Evolutionary conservation across 1,140 invertebrate species (phyloP), one percentile per base, ranked within the genome.

Genomic region (roundworm (Caenorhabditis elegans)): DNA sequence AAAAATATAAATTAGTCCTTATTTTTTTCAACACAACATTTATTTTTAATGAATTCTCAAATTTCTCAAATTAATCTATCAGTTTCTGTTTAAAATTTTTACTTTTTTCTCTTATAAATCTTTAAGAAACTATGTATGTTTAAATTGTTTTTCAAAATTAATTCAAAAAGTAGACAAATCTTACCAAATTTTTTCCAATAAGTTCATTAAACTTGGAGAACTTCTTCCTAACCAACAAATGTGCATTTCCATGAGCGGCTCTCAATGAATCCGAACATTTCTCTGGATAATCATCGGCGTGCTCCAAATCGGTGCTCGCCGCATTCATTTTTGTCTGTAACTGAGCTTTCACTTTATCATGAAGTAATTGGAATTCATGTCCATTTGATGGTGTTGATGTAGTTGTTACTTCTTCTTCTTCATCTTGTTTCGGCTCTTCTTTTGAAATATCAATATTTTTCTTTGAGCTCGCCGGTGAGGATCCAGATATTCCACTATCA

Each of bases 401-500:
- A n/a, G 60, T 39, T 43, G 60, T 70, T n/a, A 70, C 60, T 70
- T 70, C 51, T 26, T 53, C 19, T 53, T 53, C 11, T 53, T 53
- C 60, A 22, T 70, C 34, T 70, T 70, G 34, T 70, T 43, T 70
- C 8, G 60, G 11, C 8, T 70, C 60, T 43, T 70, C 60, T 43
- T 70, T 70, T 13, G 39, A 26, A 70, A 70, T 39, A 39, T 70
- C 60, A 39, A 39, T 26, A 13, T 70, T 70, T 22, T 26, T 24
- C 43, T 70, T 70, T 8, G 60, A 70, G n/a, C 60, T 70, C 1
- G 60, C 60, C 3, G 60, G 60, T 22, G 60, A 70, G 4, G 60
- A 70, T 70, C 60, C 60, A 19, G 60, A 70, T 6, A 70, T 70
- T 39, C 60, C 60, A 39, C 60, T 70, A 13, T 70, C 60, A 70